Evolutionary conservation across 2,113 vertebrate species (phyloP).

Genomic region (Hippocampus comes): DNA sequence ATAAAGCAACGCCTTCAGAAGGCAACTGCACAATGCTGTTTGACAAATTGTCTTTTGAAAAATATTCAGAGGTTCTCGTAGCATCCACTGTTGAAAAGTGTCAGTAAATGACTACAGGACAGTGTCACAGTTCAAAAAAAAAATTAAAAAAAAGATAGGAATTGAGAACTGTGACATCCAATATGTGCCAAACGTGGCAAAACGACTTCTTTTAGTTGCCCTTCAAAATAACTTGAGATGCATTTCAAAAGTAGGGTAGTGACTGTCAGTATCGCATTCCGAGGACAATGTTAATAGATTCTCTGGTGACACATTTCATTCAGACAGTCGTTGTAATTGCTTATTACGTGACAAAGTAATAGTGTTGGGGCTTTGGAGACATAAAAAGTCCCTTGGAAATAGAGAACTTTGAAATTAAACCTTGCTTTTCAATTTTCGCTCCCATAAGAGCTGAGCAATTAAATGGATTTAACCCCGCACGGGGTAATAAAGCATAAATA

Average conservation of each 20-base stretch:
- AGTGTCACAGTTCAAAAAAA: no score
- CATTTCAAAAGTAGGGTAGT: constrained; percentile 58
- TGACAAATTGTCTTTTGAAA: not conserved
- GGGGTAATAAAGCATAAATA: constrained; percentile 70
- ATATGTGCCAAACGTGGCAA: constrained; percentile 10
- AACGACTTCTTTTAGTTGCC: constrained; percentile 49
- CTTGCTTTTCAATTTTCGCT: constrained; percentile 77
- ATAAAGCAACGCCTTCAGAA: no score
- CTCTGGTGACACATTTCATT: constrained; percentile 67
- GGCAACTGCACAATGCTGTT: no score
- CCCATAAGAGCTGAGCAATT: constrained; percentile 67
- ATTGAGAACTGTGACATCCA: constrained; percentile 5
- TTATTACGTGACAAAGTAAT: constrained; percentile 71
- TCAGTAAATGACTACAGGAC: no score
- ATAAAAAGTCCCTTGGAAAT: constrained; percentile 69
- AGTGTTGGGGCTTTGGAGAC: constrained; percentile 69
- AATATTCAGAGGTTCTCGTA: no score
- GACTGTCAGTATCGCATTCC: constrained; percentile 68
- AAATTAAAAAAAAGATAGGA: no score
- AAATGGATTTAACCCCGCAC: constrained; percentile 64
- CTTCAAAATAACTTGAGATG: constrained; percentile 50
- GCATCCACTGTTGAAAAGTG: no score
- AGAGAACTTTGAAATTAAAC: constrained; percentile 74
- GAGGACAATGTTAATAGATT: constrained; percentile 67
- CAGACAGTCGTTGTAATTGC: constrained; percentile 69